Evolutionary conservation across 2,113 vertebrate genomes (phyloP).

Genomic region (Paralichthys olivaceus): DNA sequence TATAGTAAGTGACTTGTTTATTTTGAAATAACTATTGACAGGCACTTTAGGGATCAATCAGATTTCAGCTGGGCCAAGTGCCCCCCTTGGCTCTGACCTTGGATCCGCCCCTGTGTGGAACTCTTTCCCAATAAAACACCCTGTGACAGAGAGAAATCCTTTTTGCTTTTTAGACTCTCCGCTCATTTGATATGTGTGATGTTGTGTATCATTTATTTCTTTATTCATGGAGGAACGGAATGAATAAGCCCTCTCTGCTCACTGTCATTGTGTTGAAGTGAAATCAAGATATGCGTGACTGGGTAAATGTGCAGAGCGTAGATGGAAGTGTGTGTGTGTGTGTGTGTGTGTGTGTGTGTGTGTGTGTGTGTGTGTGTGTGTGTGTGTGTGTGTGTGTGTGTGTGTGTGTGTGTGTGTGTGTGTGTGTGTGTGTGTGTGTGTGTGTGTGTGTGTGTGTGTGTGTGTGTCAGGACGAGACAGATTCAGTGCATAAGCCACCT

Average conservation of each 20-base stretch:
- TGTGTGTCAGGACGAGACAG: constrained; percentile 19
- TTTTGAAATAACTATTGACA: too few relatives aligned
- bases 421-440: neutral
- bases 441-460: neutral
- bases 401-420: neutral
- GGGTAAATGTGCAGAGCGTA: constrained; percentile 60
- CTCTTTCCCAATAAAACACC: constrained; percentile 37
- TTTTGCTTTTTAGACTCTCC: neutral
- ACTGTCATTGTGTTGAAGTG: constrained; percentile 65
- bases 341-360: neutral
- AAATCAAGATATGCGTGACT: constrained; percentile 65
- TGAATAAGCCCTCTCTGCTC: constrained; percentile 44
- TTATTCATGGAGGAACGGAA: constrained; percentile 39
- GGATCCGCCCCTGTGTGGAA: neutral
- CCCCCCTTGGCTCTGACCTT: too few relatives aligned
- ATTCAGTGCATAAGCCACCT: constrained; percentile 57
- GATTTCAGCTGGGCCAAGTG: neutral
- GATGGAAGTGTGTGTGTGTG: constrained; percentile 33
- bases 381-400: neutral
- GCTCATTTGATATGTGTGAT: constrained; percentile 54
- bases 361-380: neutral
- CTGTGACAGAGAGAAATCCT: neutral
- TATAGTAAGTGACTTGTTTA: too few relatives aligned
- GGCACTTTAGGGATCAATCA: too few relatives aligned
- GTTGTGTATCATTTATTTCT: constrained; percentile 36